A percentile compares a stretch with the other conserved stretches of the same genome.
Conservation (phyloP, 1,140 invertebrate genomes). For the Gryon sp. region DNA sequence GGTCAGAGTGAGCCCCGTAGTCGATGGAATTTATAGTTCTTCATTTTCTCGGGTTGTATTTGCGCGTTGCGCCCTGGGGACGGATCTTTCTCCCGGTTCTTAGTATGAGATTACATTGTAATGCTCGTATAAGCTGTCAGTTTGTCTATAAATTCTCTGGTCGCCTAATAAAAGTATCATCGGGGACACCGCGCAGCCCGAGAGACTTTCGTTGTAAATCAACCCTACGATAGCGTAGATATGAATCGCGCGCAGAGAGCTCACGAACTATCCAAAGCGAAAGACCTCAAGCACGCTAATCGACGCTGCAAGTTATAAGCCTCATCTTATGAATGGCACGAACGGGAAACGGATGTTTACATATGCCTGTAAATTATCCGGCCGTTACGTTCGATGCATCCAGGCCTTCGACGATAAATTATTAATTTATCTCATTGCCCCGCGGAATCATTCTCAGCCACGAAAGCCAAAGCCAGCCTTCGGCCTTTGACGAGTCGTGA, state of each 20-base stretch:
- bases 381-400: conserved; percentile 62
- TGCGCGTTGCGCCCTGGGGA: conserved; percentile 50
- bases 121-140: conserved; percentile 66
- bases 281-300: conserved; percentile 61
- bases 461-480: no score
- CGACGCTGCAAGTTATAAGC: conserved; percentile 65
- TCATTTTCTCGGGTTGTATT: conserved; percentile 58
- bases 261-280: conserved; percentile 46
- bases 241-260: conserved; percentile 61
- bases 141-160: conserved; percentile 67
- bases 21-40: conserved; percentile 56
- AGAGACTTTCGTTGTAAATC: conserved; percentile 64
- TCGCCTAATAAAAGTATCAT: conserved; percentile 68
- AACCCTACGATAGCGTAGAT: conserved; percentile 68
- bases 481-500: no score
- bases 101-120: conserved; percentile 66
- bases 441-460: conserved; percentile 31
- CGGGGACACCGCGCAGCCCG: conserved; percentile 55
- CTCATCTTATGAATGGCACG: conserved; percentile 64
- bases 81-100: conserved; percentile 51
- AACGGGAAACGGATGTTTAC: conserved; percentile 68
- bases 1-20: no score
- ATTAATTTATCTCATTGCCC: conserved; percentile 64
- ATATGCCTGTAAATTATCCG: conserved; percentile 67
- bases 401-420: conserved; percentile 61